A percentile compares a stretch with the other conserved stretches of the same genome.
These are phyloP conservation scores for Chaetops frenatus DNA, from an alignment of 2,113 vertebrate genomes.

Conservation along the genomic window DNA sequence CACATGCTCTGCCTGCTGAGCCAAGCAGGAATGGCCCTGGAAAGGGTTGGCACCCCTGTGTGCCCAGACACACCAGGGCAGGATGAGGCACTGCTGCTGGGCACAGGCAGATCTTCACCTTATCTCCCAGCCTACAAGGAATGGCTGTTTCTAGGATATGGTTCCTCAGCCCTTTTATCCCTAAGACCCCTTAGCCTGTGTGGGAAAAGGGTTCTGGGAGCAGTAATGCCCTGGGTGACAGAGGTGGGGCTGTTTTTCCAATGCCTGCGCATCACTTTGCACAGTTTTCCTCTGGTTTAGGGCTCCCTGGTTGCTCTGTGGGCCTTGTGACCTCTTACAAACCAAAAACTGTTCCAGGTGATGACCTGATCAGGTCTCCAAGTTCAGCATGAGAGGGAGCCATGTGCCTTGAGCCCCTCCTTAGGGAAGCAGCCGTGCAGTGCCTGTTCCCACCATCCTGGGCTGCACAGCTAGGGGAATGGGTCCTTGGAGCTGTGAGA, in stretches of 20 bases:
- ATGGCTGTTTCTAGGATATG: not conserved
- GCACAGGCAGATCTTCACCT: not conserved
- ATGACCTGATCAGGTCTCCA: not conserved
- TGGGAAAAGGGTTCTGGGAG: not conserved
- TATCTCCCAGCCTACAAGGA: not conserved
- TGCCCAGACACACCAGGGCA: fast-evolving
- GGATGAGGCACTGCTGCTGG: not conserved
- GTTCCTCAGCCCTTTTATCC: not conserved
- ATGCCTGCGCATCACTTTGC: not conserved
- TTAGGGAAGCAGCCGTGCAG: fast-evolving
- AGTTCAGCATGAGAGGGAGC: not conserved
- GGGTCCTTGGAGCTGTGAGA: not conserved
- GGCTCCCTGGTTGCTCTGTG: not conserved
- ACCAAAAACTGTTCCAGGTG: not conserved
- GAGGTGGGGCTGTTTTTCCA: not conserved
- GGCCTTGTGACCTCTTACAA: not conserved
- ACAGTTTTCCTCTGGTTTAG: not conserved
- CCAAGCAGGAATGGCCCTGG: fast-evolving
- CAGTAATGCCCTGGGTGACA: not conserved
- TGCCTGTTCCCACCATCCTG: not conserved
- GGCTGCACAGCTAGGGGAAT: not conserved
- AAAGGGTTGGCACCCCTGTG: too few species aligned
- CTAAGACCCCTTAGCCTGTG: not conserved
- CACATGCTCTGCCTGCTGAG: fast-evolving
- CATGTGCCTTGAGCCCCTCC: fast-evolving